Percentiles rank a stretch among this genome's conserved stretches.
phyloP scores from a whole-genome alignment of 2,797 vertebrate genomes.

The Pipistrellus nathusii region DNA sequence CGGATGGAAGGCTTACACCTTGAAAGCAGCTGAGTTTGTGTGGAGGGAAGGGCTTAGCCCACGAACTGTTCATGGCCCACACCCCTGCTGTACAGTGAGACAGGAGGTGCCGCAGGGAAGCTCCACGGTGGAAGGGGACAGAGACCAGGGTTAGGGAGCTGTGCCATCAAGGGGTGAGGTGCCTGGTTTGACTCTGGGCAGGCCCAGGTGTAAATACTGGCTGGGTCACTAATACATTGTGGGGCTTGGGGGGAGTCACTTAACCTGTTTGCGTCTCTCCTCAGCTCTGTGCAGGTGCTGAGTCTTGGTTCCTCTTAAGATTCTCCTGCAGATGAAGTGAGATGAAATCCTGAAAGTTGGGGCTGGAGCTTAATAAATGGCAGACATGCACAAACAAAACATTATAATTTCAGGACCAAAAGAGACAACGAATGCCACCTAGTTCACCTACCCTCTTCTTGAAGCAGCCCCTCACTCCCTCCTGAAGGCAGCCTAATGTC shows the following conservation, averaged over 20 bases:
- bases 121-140: neutral
- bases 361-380: neutral
- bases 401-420: neutral
- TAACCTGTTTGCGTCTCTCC: neutral
- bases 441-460: neutral
- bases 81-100: neutral
- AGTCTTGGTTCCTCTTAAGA: neutral
- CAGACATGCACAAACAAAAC: neutral
- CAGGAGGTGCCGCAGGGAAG: accelerated
- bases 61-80: neutral
- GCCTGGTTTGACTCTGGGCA: neutral
- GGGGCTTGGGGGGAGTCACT: neutral
- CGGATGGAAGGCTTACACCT: neutral
- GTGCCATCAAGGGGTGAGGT: neutral
- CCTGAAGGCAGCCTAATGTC: too few species aligned
- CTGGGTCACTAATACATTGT: neutral
- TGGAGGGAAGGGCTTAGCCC: neutral
- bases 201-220: neutral
- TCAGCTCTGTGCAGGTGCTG: neutral
- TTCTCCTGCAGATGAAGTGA: neutral
- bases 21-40: neutral
- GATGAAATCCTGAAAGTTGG: neutral
- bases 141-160: neutral
- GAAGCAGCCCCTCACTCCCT: too few species aligned
- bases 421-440: neutral